Evolutionary conservation across 2,113 vertebrate genomes (phyloP).

Genomic region (Hipposideros armiger): DNA sequence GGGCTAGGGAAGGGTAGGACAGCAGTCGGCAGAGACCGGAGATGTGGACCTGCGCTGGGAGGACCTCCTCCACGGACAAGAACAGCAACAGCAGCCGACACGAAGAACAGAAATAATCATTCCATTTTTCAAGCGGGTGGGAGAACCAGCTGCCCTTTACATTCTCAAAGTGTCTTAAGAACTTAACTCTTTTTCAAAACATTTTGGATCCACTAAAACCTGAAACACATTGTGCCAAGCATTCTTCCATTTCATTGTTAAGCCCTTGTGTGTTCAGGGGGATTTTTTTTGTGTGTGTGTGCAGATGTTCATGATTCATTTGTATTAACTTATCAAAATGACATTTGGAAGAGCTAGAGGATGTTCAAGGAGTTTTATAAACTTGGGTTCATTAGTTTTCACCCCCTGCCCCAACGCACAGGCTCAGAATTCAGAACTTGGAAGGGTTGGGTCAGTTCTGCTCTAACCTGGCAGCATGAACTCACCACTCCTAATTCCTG

Average conservation of each 20-base stretch:
- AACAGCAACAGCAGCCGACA: background rate
- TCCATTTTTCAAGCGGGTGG: background rate
- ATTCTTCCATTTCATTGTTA: slow-evolving; percentile 75
- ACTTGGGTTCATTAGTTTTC: slow-evolving; percentile 36
- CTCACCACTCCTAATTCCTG: background rate
- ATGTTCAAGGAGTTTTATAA: slow-evolving; percentile 54
- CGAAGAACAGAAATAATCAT: slow-evolving; percentile 44
- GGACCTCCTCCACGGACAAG: background rate
- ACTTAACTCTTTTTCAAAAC: slow-evolving; percentile 77
- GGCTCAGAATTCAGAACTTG: background rate
- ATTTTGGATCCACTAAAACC: slow-evolving; percentile 77
- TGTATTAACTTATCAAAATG: slow-evolving; percentile 83
- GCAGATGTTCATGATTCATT: slow-evolving; percentile 80
- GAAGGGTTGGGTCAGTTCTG: background rate
- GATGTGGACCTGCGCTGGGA: background rate
- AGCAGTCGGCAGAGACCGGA: background rate
- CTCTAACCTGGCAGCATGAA: background rate
- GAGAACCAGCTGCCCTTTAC: slow-evolving; percentile 64
- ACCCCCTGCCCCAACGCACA: background rate
- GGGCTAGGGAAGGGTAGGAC: too few species aligned
- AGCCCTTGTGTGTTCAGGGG: slow-evolving; percentile 62
- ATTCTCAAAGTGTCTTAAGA: slow-evolving; percentile 69
- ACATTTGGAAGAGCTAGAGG: slow-evolving; percentile 71
- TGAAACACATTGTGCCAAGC: slow-evolving; percentile 72
- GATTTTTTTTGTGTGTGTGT: background rate